Base-by-base conservation (phyloP, 2,797 vertebrate genomes). In the Eupleurogrammus muticus region DNA sequence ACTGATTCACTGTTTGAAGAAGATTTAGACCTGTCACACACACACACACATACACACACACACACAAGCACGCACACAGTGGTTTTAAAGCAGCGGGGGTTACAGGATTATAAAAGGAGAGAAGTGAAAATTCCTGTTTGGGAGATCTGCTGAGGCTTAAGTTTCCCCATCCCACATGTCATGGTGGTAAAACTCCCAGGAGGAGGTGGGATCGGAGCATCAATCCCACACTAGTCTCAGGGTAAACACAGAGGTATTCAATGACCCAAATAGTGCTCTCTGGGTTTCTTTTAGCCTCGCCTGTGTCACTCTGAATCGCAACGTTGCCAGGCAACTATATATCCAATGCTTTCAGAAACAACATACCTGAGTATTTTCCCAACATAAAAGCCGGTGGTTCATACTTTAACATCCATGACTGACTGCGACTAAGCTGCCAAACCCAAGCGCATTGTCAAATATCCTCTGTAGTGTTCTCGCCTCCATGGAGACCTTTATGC, bases 11-110 rank as follows among this genome's bases (percentile, higher is more conserved):
- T 95, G 90, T 95, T 95, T 93, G 84, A 84, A 88, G 79, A 87
- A 93, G 94, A 92, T 93, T 96, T 95, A 95, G 89, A 90, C 86
- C 71, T 96, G 95, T 95, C 95, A 95, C 92, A 88, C 82, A 79
- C 67, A 62, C 51, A 54, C 61, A 66, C 64, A 77, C 49, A 55
- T 49, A 59, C 28, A 53, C 59, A 54, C 13, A 66, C 42, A 44
- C 46, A 62, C 32, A 36, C 46, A 62, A 56, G 57, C 38, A 56
- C n/a, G 32, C 80, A 77, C 70, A 75, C 66, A 79, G 87, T 83
- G 75, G 83, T 91, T 87, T 87, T 79, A 93, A 94, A 90, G 92
- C 75, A 77, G 64, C 70, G 69, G 77, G 87, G 83, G 86, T 89
- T 89, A 83, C 64, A 11, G 89, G 89, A 90, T 91, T 90, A 92